Evolutionary conservation across 2,888 invertebrate species (phyloP).

Genomic region (Biston betularia): DNA sequence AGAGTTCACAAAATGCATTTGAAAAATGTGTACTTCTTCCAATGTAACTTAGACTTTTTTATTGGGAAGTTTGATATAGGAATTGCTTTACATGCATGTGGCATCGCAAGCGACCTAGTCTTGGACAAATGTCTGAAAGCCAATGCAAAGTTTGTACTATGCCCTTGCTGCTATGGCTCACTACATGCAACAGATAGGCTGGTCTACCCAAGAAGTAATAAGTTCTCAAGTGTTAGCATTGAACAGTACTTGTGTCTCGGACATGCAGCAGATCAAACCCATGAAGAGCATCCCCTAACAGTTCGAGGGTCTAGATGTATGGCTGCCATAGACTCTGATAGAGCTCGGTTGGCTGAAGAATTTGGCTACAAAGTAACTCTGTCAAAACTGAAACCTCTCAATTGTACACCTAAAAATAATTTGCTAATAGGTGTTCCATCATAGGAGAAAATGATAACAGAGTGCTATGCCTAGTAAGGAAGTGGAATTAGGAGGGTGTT

Average conservation of each 20-base stretch:
- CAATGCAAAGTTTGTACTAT: constrained; percentile 93
- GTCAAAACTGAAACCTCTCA: constrained; percentile 91
- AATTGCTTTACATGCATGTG: constrained; percentile 96
- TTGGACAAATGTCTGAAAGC: constrained; percentile 92
- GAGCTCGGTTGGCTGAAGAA: constrained; percentile 91
- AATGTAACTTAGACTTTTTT: constrained; percentile 97
- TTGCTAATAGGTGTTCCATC: constrained; percentile 89
- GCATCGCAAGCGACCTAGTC: constrained; percentile 97
- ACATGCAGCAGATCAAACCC: constrained; percentile 97
- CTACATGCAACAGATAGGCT: constrained; percentile 93
- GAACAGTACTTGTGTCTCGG: constrained; percentile 93
- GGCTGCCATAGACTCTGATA: constrained; percentile 95
- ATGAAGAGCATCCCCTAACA: constrained; percentile 89
- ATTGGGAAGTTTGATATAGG: constrained; percentile 93
- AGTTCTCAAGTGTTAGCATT: constrained; percentile 78
- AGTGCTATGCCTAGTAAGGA: neutral
- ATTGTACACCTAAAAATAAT: constrained; percentile 97
- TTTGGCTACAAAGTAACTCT: constrained; percentile 91
- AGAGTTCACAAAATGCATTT: constrained; percentile 89
- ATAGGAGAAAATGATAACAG: constrained; percentile 37
- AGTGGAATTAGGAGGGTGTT: neutral
- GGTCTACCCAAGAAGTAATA: constrained; percentile 92
- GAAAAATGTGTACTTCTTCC: constrained; percentile 91
- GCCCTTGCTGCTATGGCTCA: constrained; percentile 98
- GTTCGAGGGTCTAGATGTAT: constrained; percentile 94